Conservation (phyloP, 2,888 invertebrate genomes). For the Pomacea canaliculata region DNA sequence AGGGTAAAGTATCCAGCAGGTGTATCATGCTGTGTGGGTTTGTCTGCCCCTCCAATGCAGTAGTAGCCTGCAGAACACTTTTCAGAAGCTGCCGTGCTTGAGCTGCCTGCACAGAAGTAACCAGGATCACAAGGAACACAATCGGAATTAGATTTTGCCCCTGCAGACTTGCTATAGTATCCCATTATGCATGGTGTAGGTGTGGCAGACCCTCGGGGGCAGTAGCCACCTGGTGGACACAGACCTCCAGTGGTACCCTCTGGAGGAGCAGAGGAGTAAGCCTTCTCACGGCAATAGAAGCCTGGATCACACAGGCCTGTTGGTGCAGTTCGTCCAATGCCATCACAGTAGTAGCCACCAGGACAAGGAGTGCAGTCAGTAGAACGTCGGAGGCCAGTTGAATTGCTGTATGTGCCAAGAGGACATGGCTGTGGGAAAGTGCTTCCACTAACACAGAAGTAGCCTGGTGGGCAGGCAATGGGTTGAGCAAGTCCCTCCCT, state of each 20-base stretch:
- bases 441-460: slow-evolving; percentile 66
- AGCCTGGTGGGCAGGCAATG: slow-evolving; percentile 63
- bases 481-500: slow-evolving; percentile 59
- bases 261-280: slow-evolving; percentile 67
- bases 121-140: slow-evolving; percentile 68
- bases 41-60: slow-evolving; percentile 64
- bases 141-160: slow-evolving; percentile 62
- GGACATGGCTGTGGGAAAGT: slow-evolving; percentile 63
- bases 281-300: slow-evolving; percentile 65
- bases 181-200: slow-evolving; percentile 61
- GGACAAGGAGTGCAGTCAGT: slow-evolving; percentile 68
- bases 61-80: slow-evolving; percentile 65
- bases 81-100: slow-evolving; percentile 55
- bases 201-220: slow-evolving; percentile 62
- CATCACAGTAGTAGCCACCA: slow-evolving; percentile 68
- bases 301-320: slow-evolving; percentile 64
- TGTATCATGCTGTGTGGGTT: slow-evolving; percentile 60
- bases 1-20: slow-evolving; percentile 61
- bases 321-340: slow-evolving; percentile 62
- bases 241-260: slow-evolving; percentile 66
- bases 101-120: slow-evolving; percentile 64
- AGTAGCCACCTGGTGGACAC: slow-evolving; percentile 67
- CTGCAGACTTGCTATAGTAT: slow-evolving; percentile 61
- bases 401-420: slow-evolving; percentile 67
- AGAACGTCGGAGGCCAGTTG: slow-evolving; percentile 54